Conservation (phyloP, 2,113 vertebrate genomes). For the Theristicus caerulescens region DNA sequence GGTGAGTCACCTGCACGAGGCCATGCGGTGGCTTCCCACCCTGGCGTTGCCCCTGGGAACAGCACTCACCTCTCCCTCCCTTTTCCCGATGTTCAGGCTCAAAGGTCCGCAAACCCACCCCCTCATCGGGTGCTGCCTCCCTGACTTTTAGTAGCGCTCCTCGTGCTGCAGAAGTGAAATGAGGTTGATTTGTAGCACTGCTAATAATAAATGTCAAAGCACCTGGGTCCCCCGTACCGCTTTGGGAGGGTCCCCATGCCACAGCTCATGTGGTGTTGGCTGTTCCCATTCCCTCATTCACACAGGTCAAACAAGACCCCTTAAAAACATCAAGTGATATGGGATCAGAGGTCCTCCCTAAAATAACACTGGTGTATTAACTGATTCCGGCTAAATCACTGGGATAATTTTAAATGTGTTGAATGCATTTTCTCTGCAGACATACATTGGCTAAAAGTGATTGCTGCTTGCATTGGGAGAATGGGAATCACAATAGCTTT, state of each 20-base stretch:
- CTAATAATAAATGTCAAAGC: background rate
- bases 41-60: no score
- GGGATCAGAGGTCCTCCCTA: background rate
- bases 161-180: background rate
- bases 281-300: background rate
- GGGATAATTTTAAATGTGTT: background rate
- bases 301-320: background rate
- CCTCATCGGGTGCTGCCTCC: fast-evolving
- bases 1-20: constrained; percentile 45
- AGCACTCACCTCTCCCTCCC: background rate
- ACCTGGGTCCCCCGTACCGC: no score
- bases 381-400: background rate
- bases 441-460: constrained; percentile 81
- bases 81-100: background rate
- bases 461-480: constrained; percentile 82
- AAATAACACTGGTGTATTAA: background rate
- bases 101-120: background rate
- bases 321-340: background rate
- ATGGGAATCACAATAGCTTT: constrained; percentile 90
- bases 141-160: background rate
- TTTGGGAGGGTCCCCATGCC: background rate
- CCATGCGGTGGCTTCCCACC: background rate
- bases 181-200: background rate
- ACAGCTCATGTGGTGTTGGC: fast-evolving
- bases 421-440: constrained; percentile 67